Base-by-base conservation (phyloP, 2,113 vertebrate genomes). In the Dasyurus viverrinus region DNA sequence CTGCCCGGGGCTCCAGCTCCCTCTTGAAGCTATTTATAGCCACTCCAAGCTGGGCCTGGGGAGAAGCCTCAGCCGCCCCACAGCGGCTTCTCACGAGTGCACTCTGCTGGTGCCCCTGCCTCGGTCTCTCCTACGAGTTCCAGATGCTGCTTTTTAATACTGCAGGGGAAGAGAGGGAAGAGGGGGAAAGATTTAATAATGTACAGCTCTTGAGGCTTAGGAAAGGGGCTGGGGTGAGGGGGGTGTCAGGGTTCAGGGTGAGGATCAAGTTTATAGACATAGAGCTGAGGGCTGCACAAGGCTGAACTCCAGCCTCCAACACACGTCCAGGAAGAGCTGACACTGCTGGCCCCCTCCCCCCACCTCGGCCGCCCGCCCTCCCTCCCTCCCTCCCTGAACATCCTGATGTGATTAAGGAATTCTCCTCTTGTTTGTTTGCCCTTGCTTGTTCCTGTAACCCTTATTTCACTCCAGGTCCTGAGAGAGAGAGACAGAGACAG, bases 391-490 rank as follows among this genome's bases (percentile, higher is more conserved):
- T 98, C 98, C 60, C 98, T 94, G 97, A 98, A 99, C 99, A 99
- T 99, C 99, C 99, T 99, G 99, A 99, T 99, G 98, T 99, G 98
- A 99, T 99, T 99, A 99, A 99, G 98, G 98, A 99, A 98, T 99
- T 98, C 98, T 97, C 2, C 98, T 98, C 98, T 98, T 98, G 98
- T 98, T 98, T 99, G 98, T 98, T 98, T 99, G 98, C 98, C 98
- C 98, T 98, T 98, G 98, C 98, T 98, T 98, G 98, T 99, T 98
- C 98, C 98, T 99, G 98, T 98, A 98, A 98, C 98, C 98, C 98
- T 98, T 97, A 97, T 97, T 98, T 98, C 98, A 95, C 98, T 98
- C 95, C 97, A 98, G 98, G 98, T 96, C 90, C 8, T 50, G 54
- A 92, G 95, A 97, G 97, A 97, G 96, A 97, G 60, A 76, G 30